Percentiles rank a stretch among this genome's conserved stretches.
Conservation (phyloP, 2,888 invertebrate species). For the Meloe dianella region DNA sequence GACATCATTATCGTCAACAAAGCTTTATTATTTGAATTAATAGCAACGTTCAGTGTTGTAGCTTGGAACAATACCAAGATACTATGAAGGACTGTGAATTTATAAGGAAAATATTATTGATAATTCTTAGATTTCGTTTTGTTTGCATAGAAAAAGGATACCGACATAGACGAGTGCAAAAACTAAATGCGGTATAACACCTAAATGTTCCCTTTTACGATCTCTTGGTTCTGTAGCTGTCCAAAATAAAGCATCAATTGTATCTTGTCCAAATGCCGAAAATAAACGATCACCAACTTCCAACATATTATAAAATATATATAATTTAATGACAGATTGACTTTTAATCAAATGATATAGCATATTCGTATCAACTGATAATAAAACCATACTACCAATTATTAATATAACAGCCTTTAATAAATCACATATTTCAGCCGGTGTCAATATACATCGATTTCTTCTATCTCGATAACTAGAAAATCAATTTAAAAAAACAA, state of each 20-base stretch:
- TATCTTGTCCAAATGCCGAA: constrained; percentile 97
- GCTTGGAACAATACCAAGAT: constrained; percentile 93
- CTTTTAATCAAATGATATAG: constrained; percentile 97
- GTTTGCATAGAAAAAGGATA: too few relatives aligned
- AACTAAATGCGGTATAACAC: constrained; percentile 87
- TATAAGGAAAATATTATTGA: neutral
- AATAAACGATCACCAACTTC: constrained; percentile 96
- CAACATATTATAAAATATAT: constrained; percentile 99
- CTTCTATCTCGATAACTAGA: constrained; percentile 51
- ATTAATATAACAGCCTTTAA: constrained; percentile 90
- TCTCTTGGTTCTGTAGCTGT: constrained; percentile 95
- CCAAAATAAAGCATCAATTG: constrained; percentile 97
- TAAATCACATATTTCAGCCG: constrained; percentile 95
- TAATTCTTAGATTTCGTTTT: too few relatives aligned
- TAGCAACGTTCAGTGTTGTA: constrained; percentile 97
- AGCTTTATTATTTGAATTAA: constrained; percentile 98
- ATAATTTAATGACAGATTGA: constrained; percentile 98
- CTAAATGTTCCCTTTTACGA: constrained; percentile 81
- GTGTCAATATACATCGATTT: constrained; percentile 71
- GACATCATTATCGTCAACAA: constrained; percentile 99
- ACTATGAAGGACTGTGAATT: constrained; percentile 77
- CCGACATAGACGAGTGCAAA: constrained; percentile 93
- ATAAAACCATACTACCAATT: constrained; percentile 81
- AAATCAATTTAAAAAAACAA: constrained; percentile 9
- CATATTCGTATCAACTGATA: constrained; percentile 95